Evolutionary conservation across 1,140 invertebrate genomes (phyloP).

Genomic region (Drosophila paulistorum): DNA sequence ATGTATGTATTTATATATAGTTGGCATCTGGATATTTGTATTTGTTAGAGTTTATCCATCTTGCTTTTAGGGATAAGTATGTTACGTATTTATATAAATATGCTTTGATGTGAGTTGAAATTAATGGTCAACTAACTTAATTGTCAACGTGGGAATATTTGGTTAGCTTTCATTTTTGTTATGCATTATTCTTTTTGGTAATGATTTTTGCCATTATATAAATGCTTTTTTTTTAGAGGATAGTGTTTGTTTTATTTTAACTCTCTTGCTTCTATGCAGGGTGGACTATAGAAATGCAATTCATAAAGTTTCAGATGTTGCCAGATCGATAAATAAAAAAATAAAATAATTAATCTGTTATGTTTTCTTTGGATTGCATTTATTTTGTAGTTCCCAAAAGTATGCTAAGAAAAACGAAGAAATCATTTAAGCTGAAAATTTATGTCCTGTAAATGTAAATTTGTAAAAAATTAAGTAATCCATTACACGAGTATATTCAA

Average conservation of each 20-base stretch:
- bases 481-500: too few species aligned
- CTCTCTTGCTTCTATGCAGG: neutral
- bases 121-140: slow-evolving; percentile 36
- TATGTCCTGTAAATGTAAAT: too few species aligned
- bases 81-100: slow-evolving; percentile 40
- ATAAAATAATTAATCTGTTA: slow-evolving; percentile 5
- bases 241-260: slow-evolving; percentile 4
- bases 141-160: slow-evolving; percentile 22
- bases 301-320: too few species aligned
- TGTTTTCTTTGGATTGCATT: neutral
- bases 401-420: neutral
- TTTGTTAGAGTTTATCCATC: neutral
- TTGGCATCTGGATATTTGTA: slow-evolving; percentile 41
- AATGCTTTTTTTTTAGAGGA: neutral
- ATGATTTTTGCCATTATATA: slow-evolving; percentile 17
- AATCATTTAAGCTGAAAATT: too few species aligned
- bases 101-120: slow-evolving; percentile 27
- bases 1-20: slow-evolving; percentile 44
- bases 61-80: slow-evolving; percentile 28
- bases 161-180: slow-evolving; percentile 13
- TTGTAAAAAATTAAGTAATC: too few species aligned
- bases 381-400: neutral
- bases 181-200: slow-evolving; percentile 17
- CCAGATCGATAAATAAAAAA: neutral
- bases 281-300: neutral